Evolutionary conservation across 2,797 vertebrate genomes (phyloP).

Genomic region (Orientallactaga sibirica): DNA sequence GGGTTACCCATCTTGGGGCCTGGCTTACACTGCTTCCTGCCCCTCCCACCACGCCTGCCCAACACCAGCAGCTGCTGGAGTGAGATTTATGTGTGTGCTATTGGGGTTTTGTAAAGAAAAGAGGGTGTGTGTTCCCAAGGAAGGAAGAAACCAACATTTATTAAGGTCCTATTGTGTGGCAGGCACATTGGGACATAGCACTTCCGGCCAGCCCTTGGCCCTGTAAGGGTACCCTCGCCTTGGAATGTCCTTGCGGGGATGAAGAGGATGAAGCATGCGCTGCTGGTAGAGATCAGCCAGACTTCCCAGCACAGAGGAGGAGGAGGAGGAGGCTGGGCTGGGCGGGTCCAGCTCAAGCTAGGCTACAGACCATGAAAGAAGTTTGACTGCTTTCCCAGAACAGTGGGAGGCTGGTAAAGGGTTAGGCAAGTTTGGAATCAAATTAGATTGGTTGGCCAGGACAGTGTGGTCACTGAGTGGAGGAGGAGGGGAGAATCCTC

Average conservation of each 20-base stretch:
- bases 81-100: slow-evolving; percentile 58
- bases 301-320: background rate
- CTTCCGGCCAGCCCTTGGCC: slow-evolving; percentile 15
- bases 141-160: slow-evolving; percentile 76
- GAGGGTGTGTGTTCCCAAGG: slow-evolving; percentile 70
- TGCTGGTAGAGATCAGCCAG: background rate
- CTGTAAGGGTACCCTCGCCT: background rate
- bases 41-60: background rate
- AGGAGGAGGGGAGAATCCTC: background rate
- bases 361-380: fast-evolving
- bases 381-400: background rate
- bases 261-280: background rate
- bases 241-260: background rate
- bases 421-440: background rate
- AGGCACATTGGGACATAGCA: slow-evolving; percentile 46
- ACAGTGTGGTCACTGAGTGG: background rate
- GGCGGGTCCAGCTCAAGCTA: fast-evolving
- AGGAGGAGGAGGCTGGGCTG: no score
- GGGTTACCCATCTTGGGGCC: background rate
- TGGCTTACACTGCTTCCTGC: background rate
- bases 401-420: background rate
- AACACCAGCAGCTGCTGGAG: background rate
- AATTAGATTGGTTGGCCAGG: background rate
- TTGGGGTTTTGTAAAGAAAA: slow-evolving; percentile 64
- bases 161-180: slow-evolving; percentile 66